These are phyloP conservation scores for Elysia crispata DNA, from an alignment of 2,888 invertebrate genomes.

Conservation along the genomic window DNA sequence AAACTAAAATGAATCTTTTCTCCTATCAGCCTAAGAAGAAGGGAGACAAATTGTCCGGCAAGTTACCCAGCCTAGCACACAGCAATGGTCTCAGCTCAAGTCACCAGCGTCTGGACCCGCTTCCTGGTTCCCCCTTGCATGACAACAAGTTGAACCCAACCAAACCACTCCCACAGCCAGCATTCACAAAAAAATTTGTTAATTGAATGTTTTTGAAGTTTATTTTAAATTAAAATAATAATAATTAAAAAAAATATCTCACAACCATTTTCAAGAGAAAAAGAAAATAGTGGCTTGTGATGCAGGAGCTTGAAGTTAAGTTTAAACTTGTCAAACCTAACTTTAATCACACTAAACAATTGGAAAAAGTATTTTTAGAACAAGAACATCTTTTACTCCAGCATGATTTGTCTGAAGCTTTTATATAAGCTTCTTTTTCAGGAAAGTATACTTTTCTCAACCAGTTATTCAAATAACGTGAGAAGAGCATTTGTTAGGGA, in stretches of 20 bases:
- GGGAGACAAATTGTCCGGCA: slow-evolving; percentile 51
- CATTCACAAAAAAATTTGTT: slow-evolving; percentile 73
- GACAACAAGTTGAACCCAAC: slow-evolving; percentile 72
- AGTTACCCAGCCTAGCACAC: slow-evolving; percentile 39
- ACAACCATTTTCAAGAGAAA: background rate
- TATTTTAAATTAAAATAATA: background rate
- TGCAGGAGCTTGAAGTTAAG: background rate
- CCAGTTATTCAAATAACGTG: no score
- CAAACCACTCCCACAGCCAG: slow-evolving; percentile 72
- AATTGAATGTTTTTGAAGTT: slow-evolving; percentile 50
- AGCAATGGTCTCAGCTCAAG: slow-evolving; percentile 44
- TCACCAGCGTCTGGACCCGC: slow-evolving; percentile 70
- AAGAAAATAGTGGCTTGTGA: background rate
- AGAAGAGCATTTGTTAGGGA: no score
- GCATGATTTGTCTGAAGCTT: no score
- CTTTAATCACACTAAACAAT: no score
- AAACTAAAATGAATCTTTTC: background rate
- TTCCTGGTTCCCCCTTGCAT: slow-evolving; percentile 75
- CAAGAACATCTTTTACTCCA: no score
- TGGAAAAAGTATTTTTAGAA: no score
- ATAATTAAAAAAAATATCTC: background rate
- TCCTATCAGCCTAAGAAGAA: slow-evolving; percentile 55
- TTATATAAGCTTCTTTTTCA: no score
- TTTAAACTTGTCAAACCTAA: no score
- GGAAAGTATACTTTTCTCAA: no score